Evolutionary conservation across 1,140 invertebrate species (phyloP), one percentile per base, ranked within the genome.

Genomic region (Drosophila cardini): DNA sequence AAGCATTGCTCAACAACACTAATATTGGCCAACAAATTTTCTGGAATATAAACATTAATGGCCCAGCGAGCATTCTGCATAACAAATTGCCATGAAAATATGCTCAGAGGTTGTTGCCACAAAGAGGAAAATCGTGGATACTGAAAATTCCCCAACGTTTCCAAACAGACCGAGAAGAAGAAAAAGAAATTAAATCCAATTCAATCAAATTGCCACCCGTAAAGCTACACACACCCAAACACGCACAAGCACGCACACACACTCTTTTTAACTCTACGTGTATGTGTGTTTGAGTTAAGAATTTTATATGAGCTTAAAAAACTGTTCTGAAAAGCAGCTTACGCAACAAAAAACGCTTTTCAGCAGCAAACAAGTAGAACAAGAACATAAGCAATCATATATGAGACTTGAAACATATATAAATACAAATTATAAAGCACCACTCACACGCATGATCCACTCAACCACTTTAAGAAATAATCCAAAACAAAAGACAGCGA

Each of bases 311-410:
- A 21, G 63, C 55, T 67, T 30, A 11, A 53, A 52, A 60, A 10
- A 36, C 2, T 10, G 34, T 52, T 58, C 30, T 18, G 63, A 76
- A 26, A 85, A 86, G 70, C 78, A 26, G 68, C 70, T 86, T 86
- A 72, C 13, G 26, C 75, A 74, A 86, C 65, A 52, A 69, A 78
- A 85, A 58, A 74, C 67, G 69, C 78, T 60, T 64, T 62, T 48
- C 38, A 64, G 34, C 36, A 32, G 30, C 10, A 45, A 32, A 26
- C 58, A 52, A 50, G 64, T 1, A 43, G 30, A 52, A 40, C 32
- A 40, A 32, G 38, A 16, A n/a, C 2, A 26, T 21, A 9, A 15
- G 34, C 10, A 68, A 48, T 15, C 43, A 45, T 18, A 57, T 32
- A 36, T 30, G 42, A 52, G 18, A n/a, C 36, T 15, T 26, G 4